These are phyloP conservation scores for Drosophila robusta DNA, from an alignment of 2,888 invertebrate species.

Conservation along the genomic window DNA sequence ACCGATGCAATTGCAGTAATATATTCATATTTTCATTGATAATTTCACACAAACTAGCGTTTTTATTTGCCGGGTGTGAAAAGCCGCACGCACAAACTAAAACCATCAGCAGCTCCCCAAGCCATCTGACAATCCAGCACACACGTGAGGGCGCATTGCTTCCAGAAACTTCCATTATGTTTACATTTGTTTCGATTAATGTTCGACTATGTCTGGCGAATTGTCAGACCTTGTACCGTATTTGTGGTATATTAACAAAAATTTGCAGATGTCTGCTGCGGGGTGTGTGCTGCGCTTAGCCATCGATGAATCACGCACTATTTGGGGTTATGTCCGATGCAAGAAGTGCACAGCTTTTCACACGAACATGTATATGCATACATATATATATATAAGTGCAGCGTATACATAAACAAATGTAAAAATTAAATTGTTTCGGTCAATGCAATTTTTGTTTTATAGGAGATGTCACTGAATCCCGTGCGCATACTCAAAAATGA, in stretches of 20 bases:
- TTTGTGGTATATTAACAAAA: constrained; percentile 1
- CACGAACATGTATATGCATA: constrained; percentile 11
- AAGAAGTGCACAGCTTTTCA: constrained; percentile 3
- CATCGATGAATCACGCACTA: constrained; percentile 63
- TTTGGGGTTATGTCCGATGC: constrained; percentile 66
- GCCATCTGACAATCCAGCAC: constrained; percentile 41
- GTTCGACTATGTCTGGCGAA: not conserved
- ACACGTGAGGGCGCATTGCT: constrained; percentile 60
- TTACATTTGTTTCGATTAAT: constrained; percentile 13
- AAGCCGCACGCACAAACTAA: constrained; percentile 40
- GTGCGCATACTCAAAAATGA: constrained; percentile 97
- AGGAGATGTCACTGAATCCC: constrained; percentile 95
- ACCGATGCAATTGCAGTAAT: constrained; percentile 10
- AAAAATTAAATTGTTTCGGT: not conserved
- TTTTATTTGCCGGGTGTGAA: constrained; percentile 73
- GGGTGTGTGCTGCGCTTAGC: constrained; percentile 36
- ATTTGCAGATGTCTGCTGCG: constrained; percentile 40
- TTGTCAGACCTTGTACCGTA: constrained; percentile 1
- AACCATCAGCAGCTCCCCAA: constrained; percentile 20
- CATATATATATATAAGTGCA: not conserved
- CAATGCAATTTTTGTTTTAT: constrained; percentile 14
- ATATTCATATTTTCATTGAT: constrained; percentile 63
- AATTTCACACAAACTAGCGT: constrained; percentile 41
- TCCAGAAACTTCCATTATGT: constrained; percentile 62
- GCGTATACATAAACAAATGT: constrained; percentile 5